These are phyloP conservation scores for Tragopan temminckii DNA, from an alignment of 2,797 vertebrate species.

Conservation along the genomic window DNA sequence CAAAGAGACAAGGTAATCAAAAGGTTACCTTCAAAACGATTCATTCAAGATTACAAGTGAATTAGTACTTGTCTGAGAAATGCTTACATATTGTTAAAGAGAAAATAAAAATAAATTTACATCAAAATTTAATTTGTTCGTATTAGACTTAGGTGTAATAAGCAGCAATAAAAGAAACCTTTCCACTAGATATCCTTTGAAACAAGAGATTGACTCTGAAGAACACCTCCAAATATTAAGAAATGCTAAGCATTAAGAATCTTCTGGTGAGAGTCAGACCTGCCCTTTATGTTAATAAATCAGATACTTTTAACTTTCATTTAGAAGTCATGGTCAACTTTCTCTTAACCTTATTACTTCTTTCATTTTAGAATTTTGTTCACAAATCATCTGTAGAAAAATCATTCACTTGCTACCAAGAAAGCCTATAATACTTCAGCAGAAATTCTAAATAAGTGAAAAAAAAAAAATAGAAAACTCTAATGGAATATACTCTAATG, in stretches of 20 bases:
- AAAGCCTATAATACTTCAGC: rapidly evolving
- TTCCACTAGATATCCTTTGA: neutral
- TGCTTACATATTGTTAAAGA: neutral
- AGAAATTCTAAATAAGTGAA: neutral
- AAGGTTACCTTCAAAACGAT: neutral
- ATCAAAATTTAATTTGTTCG: neutral
- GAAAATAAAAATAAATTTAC: neutral
- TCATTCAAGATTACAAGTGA: neutral
- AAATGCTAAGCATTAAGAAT: neutral
- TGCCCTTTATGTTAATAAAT: neutral
- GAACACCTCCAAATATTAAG: neutral
- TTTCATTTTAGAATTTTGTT: neutral
- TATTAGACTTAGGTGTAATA: neutral
- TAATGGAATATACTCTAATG: too few species aligned
- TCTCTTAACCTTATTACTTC: neutral
- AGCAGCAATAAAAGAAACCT: neutral
- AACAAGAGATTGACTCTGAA: neutral
- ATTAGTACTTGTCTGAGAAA: neutral
- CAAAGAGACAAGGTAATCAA: neutral
- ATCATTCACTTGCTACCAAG: neutral
- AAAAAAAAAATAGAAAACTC: rapidly evolving
- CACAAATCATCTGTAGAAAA: neutral
- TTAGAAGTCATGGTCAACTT: neutral
- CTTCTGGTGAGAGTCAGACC: neutral
- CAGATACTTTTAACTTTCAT: neutral